Base-by-base conservation (phyloP, 2,113 vertebrate genomes). In the Dolichotis patagonum region DNA sequence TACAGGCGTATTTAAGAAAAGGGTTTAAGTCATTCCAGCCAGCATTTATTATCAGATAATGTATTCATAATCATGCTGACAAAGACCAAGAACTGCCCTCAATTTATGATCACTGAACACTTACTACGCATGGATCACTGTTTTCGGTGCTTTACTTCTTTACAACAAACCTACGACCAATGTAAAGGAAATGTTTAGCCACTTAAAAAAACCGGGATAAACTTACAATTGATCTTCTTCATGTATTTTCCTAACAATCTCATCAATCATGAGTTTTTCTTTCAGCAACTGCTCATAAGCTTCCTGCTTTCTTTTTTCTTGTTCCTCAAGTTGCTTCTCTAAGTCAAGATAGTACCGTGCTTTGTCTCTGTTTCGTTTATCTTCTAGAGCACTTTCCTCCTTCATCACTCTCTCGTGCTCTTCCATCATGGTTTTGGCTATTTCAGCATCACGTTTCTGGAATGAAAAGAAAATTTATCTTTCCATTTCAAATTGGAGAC, bases 221-320 rank as follows among this genome's bases (percentile, higher is more conserved):
- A 98, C 99, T 99, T 97, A 99, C 99, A 97, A 98, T 95, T 99
- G 98, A 89, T 99, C 99, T 97, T 99, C 99, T 89, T 99, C 99
- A 24, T 99, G 99, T 98, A 99, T 99, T 98, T 99, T 99, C 69
- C 98, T 98, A 91, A 99, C 97, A 41, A 99, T 99, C 98, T 99
- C 99, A 81, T 99, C 99, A 71, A 99, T 98, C 99, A 99, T 97
- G 92, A 99, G 97, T 96, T 99, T 99, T 94, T 99, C 99, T 98
- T 98, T 99, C 52, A 99, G 98, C 98, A 99, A 99, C 95, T 99
- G 99, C 91, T 99, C 97, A 13, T 99, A 99, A 1, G 99, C 99
- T 65, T 99, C 98, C 97, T 99, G 99, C 96, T 98, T 99, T 93
- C 94, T 98, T 60, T 28, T 97, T 96, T 99, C 99, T 83, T 98